phyloP scores from a whole-genome alignment of 2,888 invertebrate genomes.

The Acanthosepion lycidas region DNA sequence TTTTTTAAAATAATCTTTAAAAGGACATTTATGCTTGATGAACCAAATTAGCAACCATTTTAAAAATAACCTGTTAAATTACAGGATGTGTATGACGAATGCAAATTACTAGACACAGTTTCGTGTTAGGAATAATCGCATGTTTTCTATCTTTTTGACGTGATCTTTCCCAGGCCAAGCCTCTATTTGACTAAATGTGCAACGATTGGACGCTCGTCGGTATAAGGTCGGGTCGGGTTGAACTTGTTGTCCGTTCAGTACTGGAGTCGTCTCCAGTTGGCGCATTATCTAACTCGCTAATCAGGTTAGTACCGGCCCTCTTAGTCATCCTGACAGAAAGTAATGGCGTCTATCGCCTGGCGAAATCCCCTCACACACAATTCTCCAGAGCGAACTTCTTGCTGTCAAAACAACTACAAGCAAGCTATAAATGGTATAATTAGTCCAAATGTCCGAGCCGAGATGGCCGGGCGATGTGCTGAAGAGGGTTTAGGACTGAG shows the following conservation, averaged over 20 bases:
- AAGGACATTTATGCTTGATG: too few relatives aligned
- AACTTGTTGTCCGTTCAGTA: background rate
- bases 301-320: background rate
- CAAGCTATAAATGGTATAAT: background rate
- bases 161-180: background rate
- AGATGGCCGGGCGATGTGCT: background rate
- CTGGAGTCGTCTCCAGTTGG: background rate
- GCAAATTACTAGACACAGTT: too few relatives aligned
- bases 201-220: background rate
- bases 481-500: background rate
- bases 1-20: too few relatives aligned
- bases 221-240: background rate
- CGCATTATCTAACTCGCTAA: background rate
- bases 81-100: too few relatives aligned
- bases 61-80: too few relatives aligned
- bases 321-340: slow-evolving; percentile 21
- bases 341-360: slow-evolving; percentile 4
- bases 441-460: background rate
- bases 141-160: background rate
- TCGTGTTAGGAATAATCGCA: background rate
- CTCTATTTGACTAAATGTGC: background rate
- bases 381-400: background rate
- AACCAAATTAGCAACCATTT: too few relatives aligned
- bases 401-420: background rate
- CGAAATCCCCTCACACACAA: background rate